phyloP scores from a whole-genome alignment of 1,140 invertebrate genomes.

The Cyphomyrmex costatus region DNA sequence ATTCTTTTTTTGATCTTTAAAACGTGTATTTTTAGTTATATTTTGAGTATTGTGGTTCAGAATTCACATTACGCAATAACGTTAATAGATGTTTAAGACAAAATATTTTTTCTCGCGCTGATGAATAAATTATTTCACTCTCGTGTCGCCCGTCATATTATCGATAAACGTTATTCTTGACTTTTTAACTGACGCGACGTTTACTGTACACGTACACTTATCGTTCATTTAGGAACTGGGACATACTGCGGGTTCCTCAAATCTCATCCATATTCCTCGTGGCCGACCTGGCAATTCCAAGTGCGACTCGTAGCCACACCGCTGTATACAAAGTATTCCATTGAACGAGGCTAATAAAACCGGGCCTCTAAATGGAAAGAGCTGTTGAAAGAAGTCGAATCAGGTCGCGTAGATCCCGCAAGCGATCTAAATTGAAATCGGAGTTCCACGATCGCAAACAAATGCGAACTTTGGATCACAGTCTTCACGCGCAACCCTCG shows the following conservation, averaged over 20 bases:
- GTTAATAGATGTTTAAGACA: not conserved
- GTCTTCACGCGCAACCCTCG: not conserved
- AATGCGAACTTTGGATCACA: conserved; percentile 33
- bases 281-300: conserved; percentile 20
- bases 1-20: not conserved
- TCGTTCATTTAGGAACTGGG: not conserved
- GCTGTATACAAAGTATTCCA: conserved; percentile 57
- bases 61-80: not conserved
- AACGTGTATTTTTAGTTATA: not conserved
- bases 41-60: no score
- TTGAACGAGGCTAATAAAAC: conserved; percentile 57
- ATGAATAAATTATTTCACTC: not conserved
- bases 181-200: not conserved
- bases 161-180: not conserved
- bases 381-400: conserved; percentile 45
- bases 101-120: not conserved
- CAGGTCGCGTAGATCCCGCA: conserved; percentile 38
- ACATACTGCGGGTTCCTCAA: not conserved
- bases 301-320: conserved; percentile 2
- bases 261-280: conserved; percentile 54
- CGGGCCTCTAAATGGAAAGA: conserved; percentile 32
- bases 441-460: conserved; percentile 50
- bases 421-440: conserved; percentile 68
- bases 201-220: not conserved
- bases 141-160: not conserved